Evolutionary conservation across 2,888 invertebrate species (phyloP), one percentile per base, ranked within the genome.

Genomic region (Diaprepes abbreviatus): DNA sequence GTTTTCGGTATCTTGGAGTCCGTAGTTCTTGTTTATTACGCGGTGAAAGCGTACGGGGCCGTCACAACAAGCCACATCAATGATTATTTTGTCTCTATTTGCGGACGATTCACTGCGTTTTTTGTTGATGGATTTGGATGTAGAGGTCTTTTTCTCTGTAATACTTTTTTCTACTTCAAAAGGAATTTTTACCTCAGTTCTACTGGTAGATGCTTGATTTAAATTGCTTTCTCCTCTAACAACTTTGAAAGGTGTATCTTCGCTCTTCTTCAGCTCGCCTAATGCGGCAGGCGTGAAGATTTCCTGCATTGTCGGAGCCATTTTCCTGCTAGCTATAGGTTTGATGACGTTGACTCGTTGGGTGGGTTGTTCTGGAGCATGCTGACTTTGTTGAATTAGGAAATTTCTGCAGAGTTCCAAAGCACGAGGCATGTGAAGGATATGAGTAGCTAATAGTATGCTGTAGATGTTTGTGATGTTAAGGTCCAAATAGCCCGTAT

Each of bases 21-120:
- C 89, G 85, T 94, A 96, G 67, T 94, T 93, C 55, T 89, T 90
- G 85, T 96, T 96, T 1, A 94, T 85, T 1, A 96, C 94, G 1
- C 95, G 88, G 77, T 93, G 93, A 84, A 96, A 93, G 21, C 92
- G 88, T 0, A 96, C 95, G 0, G 96, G 96, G 0, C 96, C 96
- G 83, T 96, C 96, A 83, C 96, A 96, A 72, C 93, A 94, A 0
- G 95, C 96, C n/a, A 95, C 89, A 83, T 96, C 95, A 70, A 94
- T 85, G 1, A 95, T 90, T 0, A 92, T 89, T 80, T 88, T 89
- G 28, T 83, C 82, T 73, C 79, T 76, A 12, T 21, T 58, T 12
- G 38, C 1, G 12, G 63, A 66, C 0, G 50, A 28, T 12, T 68
- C 72, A 12, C 31, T 16, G 2, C 70, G 68, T 67, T 74, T 75